Percentiles rank a stretch among this genome's conserved stretches.
phyloP scores from a whole-genome alignment of 2,113 vertebrate species.

The Grammomys surdaster region DNA sequence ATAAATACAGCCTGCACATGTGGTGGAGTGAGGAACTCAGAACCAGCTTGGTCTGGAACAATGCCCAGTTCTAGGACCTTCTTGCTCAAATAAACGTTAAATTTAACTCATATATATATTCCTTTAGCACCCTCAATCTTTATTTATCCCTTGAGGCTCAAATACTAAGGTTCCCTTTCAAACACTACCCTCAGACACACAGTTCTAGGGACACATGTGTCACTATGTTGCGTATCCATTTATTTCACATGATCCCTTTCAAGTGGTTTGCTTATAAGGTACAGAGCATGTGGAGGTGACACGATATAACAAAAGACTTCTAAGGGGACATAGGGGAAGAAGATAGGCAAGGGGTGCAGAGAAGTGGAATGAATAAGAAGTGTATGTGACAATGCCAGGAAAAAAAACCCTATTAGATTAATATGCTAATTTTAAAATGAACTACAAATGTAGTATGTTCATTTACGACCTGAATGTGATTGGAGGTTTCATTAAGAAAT shows the following conservation, averaged over 20 bases:
- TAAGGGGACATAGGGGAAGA: neutral
- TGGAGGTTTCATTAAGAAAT: neutral
- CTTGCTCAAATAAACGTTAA: slow-evolving; percentile 55
- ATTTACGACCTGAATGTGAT: neutral
- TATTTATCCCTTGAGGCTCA: neutral
- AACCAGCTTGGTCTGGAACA: slow-evolving; percentile 47
- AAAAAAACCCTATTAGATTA: neutral
- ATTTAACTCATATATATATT: slow-evolving; percentile 48
- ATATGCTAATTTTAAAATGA: neutral
- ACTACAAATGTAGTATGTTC: neutral
- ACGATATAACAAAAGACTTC: neutral
- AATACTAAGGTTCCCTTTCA: neutral
- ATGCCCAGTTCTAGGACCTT: slow-evolving; percentile 4
- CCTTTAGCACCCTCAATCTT: neutral
- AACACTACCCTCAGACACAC: neutral
- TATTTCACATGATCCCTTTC: neutral
- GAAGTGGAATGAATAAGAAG: neutral
- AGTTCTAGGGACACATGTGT: neutral
- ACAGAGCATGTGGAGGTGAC: neutral
- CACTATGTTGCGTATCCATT: neutral
- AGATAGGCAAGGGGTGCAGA: neutral
- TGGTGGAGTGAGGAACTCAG: slow-evolving; percentile 38
- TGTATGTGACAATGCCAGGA: neutral
- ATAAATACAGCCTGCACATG: slow-evolving; percentile 55
- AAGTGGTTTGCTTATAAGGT: neutral